Conservation (phyloP, 2,113 vertebrate species). For the Pollachius pollachius region DNA sequence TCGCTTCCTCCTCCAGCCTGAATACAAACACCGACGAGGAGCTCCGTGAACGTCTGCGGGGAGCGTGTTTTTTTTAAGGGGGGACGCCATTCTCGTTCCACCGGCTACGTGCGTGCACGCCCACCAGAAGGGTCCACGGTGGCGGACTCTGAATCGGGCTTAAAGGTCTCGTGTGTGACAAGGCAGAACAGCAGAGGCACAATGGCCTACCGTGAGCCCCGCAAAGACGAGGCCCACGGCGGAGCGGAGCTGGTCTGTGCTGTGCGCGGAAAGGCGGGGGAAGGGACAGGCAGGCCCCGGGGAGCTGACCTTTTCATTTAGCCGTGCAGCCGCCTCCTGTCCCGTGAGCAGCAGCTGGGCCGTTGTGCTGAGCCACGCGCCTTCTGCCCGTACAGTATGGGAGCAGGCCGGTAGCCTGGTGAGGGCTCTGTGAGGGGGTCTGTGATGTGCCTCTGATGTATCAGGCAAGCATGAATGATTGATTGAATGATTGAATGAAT, state of each 20-base stretch:
- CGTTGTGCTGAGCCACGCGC: constrained; percentile 55
- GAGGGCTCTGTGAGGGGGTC: constrained; percentile 1
- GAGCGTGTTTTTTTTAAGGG: too few relatives aligned
- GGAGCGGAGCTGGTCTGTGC: too few relatives aligned
- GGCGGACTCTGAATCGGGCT: constrained; percentile 18
- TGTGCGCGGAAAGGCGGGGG: background rate
- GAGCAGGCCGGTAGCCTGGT: too few relatives aligned
- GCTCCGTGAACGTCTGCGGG: too few relatives aligned
- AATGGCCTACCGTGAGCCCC: constrained; percentile 43
- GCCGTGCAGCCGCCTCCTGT: constrained; percentile 32
- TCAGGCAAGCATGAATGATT: too few relatives aligned
- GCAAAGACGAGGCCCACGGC: constrained; percentile 16
- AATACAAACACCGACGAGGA: too few relatives aligned
- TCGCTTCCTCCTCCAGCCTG: too few relatives aligned
- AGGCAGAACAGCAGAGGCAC: constrained; percentile 55
- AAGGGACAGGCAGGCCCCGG: constrained; percentile 49
- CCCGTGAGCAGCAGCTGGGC: constrained; percentile 50
- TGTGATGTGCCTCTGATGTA: background rate
- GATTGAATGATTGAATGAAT: too few relatives aligned
- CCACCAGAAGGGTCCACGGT: too few relatives aligned
- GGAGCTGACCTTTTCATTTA: constrained; percentile 65
- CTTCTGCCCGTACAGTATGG: constrained; percentile 20
- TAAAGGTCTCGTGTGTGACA: constrained; percentile 62
- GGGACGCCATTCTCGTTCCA: too few relatives aligned
- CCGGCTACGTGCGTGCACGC: background rate